phyloP scores from a whole-genome alignment of 2,113 vertebrate genomes.

The Arothron firmamentum region DNA sequence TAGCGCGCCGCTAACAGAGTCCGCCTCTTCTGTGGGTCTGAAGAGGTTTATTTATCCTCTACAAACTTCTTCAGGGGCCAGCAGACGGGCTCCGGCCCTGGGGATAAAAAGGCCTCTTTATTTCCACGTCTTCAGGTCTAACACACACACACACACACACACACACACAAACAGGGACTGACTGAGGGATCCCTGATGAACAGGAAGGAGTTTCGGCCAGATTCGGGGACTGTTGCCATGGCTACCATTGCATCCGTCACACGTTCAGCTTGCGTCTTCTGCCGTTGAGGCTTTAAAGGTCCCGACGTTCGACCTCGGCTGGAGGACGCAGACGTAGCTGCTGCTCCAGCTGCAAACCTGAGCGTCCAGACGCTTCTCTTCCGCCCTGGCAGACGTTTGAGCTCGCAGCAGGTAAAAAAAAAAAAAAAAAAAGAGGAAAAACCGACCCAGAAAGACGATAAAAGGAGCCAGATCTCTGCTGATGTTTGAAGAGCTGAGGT shows the following conservation, averaged over 20 bases:
- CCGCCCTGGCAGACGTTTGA: no score
- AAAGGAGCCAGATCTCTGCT: no score
- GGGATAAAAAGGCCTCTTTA: conserved; percentile 66
- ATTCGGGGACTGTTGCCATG: conserved; percentile 12
- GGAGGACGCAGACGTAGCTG: no score
- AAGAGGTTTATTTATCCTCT: conserved; percentile 74
- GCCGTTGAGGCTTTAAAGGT: no score
- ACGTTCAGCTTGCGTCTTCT: no score
- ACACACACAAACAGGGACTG: conserved; percentile 3
- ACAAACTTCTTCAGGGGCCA: conserved; percentile 60
- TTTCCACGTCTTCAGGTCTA: conserved; percentile 33
- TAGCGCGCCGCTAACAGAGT: conserved; percentile 29
- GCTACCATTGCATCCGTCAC: background rate
- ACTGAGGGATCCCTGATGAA: conserved; percentile 18
- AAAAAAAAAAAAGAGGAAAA: no score
- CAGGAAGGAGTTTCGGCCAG: conserved; percentile 33
- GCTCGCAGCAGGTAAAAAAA: no score
- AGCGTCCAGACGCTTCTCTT: no score
- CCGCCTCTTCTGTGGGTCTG: conserved; percentile 55
- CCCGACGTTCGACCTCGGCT: no score
- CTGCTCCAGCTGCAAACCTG: no score
- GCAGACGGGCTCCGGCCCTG: conserved; percentile 39
- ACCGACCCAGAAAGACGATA: no score
- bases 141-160: conserved; percentile 2
- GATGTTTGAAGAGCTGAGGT: no score